Percentiles rank a stretch among this genome's conserved stretches.
Evolutionary conservation across 2,888 invertebrate genomes (phyloP).

Genomic region (Cancer borealis): DNA sequence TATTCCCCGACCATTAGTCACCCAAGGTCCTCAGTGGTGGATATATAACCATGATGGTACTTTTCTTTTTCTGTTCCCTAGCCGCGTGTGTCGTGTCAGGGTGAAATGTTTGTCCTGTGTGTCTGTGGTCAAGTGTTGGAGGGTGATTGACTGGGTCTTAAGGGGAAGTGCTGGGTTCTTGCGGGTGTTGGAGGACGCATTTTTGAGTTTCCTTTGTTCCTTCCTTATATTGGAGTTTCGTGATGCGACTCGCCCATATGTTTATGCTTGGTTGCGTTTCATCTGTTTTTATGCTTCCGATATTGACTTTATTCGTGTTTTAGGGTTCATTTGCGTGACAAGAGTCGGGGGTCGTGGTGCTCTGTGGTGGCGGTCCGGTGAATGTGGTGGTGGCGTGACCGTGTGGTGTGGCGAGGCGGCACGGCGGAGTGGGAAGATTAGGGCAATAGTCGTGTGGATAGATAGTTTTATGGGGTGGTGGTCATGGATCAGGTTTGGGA

Average conservation of each 20-base stretch:
- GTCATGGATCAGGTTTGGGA: slow-evolving; percentile 36
- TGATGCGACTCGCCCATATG: slow-evolving; percentile 8
- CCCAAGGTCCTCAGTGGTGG: neutral
- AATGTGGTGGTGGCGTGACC: slow-evolving; percentile 14
- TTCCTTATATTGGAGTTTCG: neutral
- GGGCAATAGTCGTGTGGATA: slow-evolving; percentile 43
- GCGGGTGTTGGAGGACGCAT: neutral
- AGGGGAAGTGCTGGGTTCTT: neutral
- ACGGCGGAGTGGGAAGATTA: slow-evolving; percentile 38
- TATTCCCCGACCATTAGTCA: slow-evolving; percentile 6
- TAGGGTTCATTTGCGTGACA: slow-evolving; percentile 45
- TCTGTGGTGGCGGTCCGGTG: slow-evolving; percentile 26
- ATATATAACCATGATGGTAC: neutral
- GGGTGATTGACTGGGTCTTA: neutral
- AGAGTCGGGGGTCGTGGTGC: neutral
- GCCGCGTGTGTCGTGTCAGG: slow-evolving; percentile 24
- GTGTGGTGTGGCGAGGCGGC: slow-evolving; percentile 41
- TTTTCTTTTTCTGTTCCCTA: neutral
- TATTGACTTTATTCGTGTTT: slow-evolving; percentile 43
- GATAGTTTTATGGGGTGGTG: slow-evolving; percentile 45
- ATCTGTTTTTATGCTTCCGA: slow-evolving; percentile 30
- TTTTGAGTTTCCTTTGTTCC: slow-evolving; percentile 7
- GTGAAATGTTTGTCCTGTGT: slow-evolving; percentile 18
- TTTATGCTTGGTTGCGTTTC: slow-evolving; percentile 41
- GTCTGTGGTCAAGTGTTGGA: slow-evolving; percentile 14